Evolutionary conservation across 2,797 vertebrate genomes (phyloP).

Genomic region (Erethizon dorsatum): DNA sequence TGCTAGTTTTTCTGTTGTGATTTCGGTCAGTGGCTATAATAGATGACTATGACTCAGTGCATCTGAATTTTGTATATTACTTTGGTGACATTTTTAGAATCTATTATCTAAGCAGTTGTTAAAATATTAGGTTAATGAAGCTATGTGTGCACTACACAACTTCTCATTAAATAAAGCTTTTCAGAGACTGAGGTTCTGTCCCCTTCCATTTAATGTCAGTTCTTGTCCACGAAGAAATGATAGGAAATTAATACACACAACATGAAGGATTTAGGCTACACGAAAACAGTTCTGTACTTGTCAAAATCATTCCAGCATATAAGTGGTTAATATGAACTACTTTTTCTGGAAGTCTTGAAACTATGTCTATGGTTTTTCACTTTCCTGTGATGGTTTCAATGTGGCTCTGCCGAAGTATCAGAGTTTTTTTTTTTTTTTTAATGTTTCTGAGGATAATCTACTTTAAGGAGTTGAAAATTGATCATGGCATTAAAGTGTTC

Average conservation of each 20-base stretch:
- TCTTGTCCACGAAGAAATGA: slow-evolving; percentile 42
- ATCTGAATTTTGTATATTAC: slow-evolving; percentile 15
- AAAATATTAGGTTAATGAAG: slow-evolving; percentile 20
- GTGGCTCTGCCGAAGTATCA: slow-evolving; percentile 12
- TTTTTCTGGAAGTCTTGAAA: slow-evolving; percentile 57
- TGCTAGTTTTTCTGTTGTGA: slow-evolving; percentile 20
- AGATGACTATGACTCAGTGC: neutral
- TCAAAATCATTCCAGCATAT: neutral
- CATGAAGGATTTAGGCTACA: slow-evolving; percentile 36
- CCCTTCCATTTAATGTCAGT: neutral
- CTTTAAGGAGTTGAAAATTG: slow-evolving; percentile 58
- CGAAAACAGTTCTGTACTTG: neutral
- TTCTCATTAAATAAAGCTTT: slow-evolving; percentile 1
- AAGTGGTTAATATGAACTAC: slow-evolving; percentile 20
- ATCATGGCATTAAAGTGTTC: slow-evolving; percentile 27
- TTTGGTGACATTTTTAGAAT: slow-evolving; percentile 10
- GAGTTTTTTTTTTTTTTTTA: slow-evolving; percentile 32
- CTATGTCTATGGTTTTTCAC: neutral
- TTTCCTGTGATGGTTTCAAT: slow-evolving; percentile 48
- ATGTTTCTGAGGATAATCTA: slow-evolving; percentile 32
- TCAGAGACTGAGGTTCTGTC: neutral
- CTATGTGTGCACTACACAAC: neutral
- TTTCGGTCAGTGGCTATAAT: neutral
- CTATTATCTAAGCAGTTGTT: slow-evolving; percentile 12
- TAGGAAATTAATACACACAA: neutral